Percentiles rank a stretch among this genome's conserved stretches.
phyloP scores from a whole-genome alignment of 2,888 invertebrate genomes.

The Thymelicus acteon region DNA sequence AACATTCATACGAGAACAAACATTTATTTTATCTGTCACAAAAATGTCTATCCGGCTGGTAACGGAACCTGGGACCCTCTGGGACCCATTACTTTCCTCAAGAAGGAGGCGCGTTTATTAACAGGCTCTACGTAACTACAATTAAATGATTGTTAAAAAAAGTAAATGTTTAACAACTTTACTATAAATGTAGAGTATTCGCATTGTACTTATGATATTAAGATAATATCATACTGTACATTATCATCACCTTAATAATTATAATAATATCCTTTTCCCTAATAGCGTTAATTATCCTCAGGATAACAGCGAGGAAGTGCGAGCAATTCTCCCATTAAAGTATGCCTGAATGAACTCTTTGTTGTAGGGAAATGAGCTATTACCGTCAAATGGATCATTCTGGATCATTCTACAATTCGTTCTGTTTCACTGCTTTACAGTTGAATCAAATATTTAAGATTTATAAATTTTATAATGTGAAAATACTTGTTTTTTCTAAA shows the following conservation, averaged over 20 bases:
- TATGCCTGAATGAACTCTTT: slow-evolving; percentile 70
- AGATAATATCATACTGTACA: neutral
- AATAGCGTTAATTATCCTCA: slow-evolving; percentile 45
- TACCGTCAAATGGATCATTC: slow-evolving; percentile 63
- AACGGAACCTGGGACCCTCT: no score
- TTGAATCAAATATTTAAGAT: neutral
- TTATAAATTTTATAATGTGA: neutral
- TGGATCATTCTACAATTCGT: slow-evolving; percentile 27
- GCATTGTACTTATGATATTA: neutral
- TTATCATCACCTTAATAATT: slow-evolving; percentile 22
- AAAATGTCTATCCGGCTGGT: no score
- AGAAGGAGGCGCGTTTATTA: no score
- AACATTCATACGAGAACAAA: no score
- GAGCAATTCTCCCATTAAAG: slow-evolving; percentile 72
- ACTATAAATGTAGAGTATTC: neutral
- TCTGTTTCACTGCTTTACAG: slow-evolving; percentile 19
- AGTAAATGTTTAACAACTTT: no score
- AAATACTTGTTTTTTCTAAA: no score
- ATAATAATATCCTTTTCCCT: slow-evolving; percentile 36
- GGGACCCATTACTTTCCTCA: no score
- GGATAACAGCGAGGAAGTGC: slow-evolving; percentile 52
- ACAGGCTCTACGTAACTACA: no score
- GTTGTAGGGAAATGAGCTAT: slow-evolving; percentile 73
- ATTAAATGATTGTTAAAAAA: no score
- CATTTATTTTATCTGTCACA: no score